Evolutionary conservation across 2,797 vertebrate genomes (phyloP).

Genomic region (Podargus strigoides): DNA sequence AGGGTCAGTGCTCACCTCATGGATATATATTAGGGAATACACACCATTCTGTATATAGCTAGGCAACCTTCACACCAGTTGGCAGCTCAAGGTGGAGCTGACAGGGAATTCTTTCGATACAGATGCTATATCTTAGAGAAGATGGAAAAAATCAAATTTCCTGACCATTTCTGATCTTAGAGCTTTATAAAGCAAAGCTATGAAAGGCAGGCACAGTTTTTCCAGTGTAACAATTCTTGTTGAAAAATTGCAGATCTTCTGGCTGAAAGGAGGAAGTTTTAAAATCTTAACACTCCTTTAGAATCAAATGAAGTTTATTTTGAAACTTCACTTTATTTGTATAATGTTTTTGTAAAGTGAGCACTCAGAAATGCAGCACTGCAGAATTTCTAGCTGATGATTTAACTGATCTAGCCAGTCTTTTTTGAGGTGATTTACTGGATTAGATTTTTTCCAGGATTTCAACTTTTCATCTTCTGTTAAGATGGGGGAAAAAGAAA

Average conservation of each 20-base stretch:
- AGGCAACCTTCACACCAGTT: too few species aligned
- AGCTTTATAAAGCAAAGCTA: not conserved
- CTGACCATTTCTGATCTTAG: not conserved
- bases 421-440: not conserved
- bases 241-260: not conserved
- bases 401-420: not conserved
- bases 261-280: not conserved
- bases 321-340: not conserved
- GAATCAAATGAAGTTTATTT: not conserved
- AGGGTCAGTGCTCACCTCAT: too few species aligned
- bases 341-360: not conserved
- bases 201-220: not conserved
- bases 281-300: not conserved
- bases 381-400: not conserved
- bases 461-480: not conserved
- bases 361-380: not conserved
- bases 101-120: too few species aligned
- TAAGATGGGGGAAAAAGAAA: not conserved
- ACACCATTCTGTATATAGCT: too few species aligned
- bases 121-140: not conserved
- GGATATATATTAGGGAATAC: too few species aligned
- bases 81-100: too few species aligned
- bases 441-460: not conserved
- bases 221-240: not conserved
- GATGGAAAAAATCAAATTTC: not conserved